Evolutionary conservation across 2,888 invertebrate genomes (phyloP).

Genomic region (Chaitophorus viminalis): DNA sequence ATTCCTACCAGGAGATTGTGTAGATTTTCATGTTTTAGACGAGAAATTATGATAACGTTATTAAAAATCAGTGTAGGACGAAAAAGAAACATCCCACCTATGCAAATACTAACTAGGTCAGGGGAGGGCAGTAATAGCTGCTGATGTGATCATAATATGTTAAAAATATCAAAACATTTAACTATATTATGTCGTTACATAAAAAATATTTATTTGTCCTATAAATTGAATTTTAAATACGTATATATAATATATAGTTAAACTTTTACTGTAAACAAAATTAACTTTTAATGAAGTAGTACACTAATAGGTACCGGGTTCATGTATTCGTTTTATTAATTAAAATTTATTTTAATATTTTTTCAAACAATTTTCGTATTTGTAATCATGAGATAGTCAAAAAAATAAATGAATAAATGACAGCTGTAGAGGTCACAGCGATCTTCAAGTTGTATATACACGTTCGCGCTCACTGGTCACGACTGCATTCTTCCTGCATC

Average conservation of each 20-base stretch:
- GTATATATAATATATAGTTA: too few relatives aligned
- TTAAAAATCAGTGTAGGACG: constrained; percentile 29
- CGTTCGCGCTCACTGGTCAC: constrained; percentile 43
- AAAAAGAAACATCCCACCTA: constrained; percentile 33
- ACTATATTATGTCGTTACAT: too few relatives aligned
- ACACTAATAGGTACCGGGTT: too few relatives aligned
- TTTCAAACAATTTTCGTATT: constrained; percentile 11
- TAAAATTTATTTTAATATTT: background rate
- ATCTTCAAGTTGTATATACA: background rate
- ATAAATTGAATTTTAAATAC: too few relatives aligned
- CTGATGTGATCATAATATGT: background rate
- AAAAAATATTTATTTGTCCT: too few relatives aligned
- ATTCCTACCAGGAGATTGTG: constrained; percentile 4
- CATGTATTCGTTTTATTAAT: background rate
- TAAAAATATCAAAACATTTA: constrained; percentile 1
- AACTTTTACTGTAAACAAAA: too few relatives aligned
- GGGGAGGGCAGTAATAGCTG: constrained; percentile 22
- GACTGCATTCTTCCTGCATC: constrained; percentile 52
- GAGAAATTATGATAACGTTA: background rate
- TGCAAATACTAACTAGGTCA: constrained; percentile 27
- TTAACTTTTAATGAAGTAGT: too few relatives aligned
- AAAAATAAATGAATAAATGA: constrained; percentile 8
- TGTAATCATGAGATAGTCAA: background rate
- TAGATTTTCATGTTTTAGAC: background rate
- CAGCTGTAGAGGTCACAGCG: constrained; percentile 27